A percentile compares a stretch with the other conserved stretches of the same genome.
Evolutionary conservation across 2,113 vertebrate genomes (phyloP).

Genomic region (Hippolais icterina): DNA sequence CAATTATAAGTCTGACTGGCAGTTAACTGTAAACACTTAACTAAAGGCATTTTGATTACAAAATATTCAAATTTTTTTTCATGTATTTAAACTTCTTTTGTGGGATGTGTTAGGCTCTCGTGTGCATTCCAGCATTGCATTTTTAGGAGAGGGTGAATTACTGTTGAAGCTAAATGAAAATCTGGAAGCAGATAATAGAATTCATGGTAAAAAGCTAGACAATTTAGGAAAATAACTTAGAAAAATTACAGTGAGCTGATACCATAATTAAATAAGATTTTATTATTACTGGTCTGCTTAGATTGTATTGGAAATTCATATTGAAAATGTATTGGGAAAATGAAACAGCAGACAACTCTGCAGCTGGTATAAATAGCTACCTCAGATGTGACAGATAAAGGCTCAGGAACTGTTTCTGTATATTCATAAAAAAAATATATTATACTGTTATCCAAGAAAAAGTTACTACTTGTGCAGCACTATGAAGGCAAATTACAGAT

Average conservation of each 20-base stretch:
- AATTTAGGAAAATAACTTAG: not conserved
- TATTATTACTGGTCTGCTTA: not conserved
- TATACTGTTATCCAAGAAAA: not conserved
- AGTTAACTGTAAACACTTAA: not conserved
- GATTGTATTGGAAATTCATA: not conserved
- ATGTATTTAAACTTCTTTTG: not conserved
- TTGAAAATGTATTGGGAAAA: not conserved
- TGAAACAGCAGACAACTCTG: not conserved
- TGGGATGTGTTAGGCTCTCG: not conserved
- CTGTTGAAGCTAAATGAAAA: not conserved
- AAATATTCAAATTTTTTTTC: not conserved
- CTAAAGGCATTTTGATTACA: not conserved
- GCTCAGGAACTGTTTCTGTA: not conserved
- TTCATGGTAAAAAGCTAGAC: not conserved
- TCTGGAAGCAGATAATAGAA: not conserved
- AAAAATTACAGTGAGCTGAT: not conserved
- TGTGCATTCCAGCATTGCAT: not conserved
- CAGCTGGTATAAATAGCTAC: not conserved
- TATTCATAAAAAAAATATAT: not conserved
- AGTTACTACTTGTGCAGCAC: not conserved
- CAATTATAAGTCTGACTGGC: not conserved
- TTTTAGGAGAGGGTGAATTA: not conserved
- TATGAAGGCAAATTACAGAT: not conserved
- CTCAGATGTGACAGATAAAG: not conserved
- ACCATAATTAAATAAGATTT: not conserved